These are phyloP conservation scores for Sympetrum striolatum DNA, from an alignment of 2,888 invertebrate genomes.

Conservation along the genomic window DNA sequence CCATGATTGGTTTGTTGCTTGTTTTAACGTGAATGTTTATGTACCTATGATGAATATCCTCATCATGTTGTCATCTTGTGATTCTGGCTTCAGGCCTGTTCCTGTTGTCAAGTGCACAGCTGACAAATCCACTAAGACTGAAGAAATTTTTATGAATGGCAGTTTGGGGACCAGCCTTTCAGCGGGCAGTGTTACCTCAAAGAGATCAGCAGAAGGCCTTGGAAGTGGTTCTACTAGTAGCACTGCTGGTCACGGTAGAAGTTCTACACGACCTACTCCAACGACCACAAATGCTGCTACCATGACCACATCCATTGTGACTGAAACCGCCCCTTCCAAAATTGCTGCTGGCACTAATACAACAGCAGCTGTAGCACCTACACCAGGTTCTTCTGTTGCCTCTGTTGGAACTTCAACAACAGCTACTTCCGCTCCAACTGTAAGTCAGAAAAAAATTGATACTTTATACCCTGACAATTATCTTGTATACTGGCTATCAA, in stretches of 20 bases:
- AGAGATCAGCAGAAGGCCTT: conserved; percentile 48
- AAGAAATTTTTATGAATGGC: conserved; percentile 57
- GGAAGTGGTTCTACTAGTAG: conserved; percentile 20
- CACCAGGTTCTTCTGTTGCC: conserved; percentile 45
- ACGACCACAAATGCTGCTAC: conserved; percentile 65
- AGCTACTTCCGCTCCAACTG: conserved; percentile 42
- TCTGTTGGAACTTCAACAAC: conserved; percentile 45
- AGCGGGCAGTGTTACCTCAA: conserved; percentile 45
- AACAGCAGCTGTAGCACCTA: conserved; percentile 44
- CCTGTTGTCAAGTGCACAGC: conserved; percentile 61
- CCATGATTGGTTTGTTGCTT: conserved; percentile 13
- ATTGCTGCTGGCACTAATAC: conserved; percentile 45
- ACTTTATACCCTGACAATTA: too few species aligned
- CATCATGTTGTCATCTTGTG: background rate
- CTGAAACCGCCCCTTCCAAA: conserved; percentile 46
- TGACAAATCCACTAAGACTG: conserved; percentile 77
- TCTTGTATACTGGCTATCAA: too few species aligned
- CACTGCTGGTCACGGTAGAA: conserved; percentile 15
- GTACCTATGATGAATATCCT: background rate
- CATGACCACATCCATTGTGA: conserved; percentile 61
- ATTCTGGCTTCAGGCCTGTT: conserved; percentile 56
- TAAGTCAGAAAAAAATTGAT: background rate
- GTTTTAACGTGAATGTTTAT: conserved; percentile 42
- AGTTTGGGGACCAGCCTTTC: conserved; percentile 50
- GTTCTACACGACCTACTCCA: conserved; percentile 49